Base-by-base conservation (phyloP, 2,113 vertebrate genomes). In the Corythornis madagascariensis region DNA sequence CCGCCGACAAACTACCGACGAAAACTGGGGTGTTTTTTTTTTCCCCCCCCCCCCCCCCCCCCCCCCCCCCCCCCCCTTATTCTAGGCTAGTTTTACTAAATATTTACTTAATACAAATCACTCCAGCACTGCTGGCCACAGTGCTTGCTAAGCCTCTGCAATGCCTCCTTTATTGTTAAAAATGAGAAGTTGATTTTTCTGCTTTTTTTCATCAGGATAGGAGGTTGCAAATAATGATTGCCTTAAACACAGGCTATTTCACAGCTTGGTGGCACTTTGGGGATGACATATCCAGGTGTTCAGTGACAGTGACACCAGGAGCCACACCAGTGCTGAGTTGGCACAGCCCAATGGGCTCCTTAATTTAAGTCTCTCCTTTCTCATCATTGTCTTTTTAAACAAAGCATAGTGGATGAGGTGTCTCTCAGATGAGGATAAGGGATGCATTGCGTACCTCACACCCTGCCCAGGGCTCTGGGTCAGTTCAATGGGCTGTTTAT, bases 71-170 rank as follows among this genome's bases (percentile, higher is more conserved):
- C 26, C n/a, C 82, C 29, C 17, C 7, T 77, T 69, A 45, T 84
- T 88, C 77, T 28, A 14, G 86, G 53, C 38, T 66, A n/a, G 57
- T 92, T 84, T 86, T 33, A 81, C 63, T 82, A 43, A 92, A 93
- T 87, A 93, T 87, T 38, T 14, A 26, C 86, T 90, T 72, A 66
- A 70, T 80, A 90, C 87, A 81, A 90, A 94, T 94, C 81, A 82
- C 47, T 82, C 47, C 31, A 17, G 66, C 89, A 15, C 74, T 25
- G 77, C 77, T 92, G 71, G 74, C 70, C 92, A 26, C 67, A 1
- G 7, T 19, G 78, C 89, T 79, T 43, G 63, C 83, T 84, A 91
- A 92, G 88, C 61, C 48, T 65, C 84, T 79, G 74, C 83, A 63
- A 56, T 75, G 89, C 74, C 31, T 50, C 63, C 75, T 93, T 84